Conservation (phyloP, 2,797 vertebrate genomes). For the Phoeniculus purpureus region DNA sequence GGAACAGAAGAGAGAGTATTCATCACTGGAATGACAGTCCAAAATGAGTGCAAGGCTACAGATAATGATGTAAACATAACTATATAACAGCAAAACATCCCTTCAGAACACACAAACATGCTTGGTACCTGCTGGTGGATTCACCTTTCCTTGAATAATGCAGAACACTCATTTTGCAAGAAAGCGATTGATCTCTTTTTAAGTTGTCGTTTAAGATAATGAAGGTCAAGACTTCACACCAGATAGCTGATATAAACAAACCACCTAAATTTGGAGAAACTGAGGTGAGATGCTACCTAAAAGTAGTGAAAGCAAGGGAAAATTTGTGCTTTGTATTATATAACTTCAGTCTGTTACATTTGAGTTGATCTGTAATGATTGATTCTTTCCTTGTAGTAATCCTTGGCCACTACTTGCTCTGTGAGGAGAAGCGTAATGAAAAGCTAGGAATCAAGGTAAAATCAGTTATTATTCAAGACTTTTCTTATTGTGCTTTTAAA, state of each 20-base stretch:
- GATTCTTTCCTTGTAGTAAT: neutral
- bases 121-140: too few relatives aligned
- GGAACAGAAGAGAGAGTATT: neutral
- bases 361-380: neutral
- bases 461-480: neutral
- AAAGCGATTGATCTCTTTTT: neutral
- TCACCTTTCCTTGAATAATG: neutral
- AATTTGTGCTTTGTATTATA: neutral
- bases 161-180: neutral
- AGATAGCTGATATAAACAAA: neutral
- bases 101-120: neutral
- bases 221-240: neutral
- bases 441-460: neutral
- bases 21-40: neutral
- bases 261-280: neutral
- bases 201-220: neutral
- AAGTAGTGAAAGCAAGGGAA: neutral
- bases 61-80: neutral
- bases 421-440: neutral
- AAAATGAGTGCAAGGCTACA: neutral
- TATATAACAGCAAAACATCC: neutral
- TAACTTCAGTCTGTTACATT: neutral
- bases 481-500: conserved; percentile 14
- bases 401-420: neutral
- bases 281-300: neutral